Conservation (phyloP, 2,113 vertebrate genomes). For the Entelurus aequoreus region DNA sequence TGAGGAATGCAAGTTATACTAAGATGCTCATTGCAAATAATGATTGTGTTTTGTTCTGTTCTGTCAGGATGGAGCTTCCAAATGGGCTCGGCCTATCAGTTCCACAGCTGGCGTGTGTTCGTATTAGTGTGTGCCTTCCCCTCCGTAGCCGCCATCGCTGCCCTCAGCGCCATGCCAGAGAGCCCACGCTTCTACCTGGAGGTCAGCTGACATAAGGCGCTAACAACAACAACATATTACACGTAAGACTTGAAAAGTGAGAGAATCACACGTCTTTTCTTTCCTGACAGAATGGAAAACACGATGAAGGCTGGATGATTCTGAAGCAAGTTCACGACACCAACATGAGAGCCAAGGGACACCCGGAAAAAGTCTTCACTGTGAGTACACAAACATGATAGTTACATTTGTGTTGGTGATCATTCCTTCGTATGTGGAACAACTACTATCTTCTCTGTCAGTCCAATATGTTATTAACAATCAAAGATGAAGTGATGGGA, state of each 20-base stretch:
- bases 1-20: too few species aligned
- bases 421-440: neutral
- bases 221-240: too few species aligned
- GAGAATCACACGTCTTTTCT: neutral
- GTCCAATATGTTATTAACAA: too few species aligned
- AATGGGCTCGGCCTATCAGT: conserved; percentile 97
- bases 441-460: too few species aligned
- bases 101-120: conserved; percentile 98
- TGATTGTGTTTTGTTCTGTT: conserved; percentile 6
- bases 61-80: conserved; percentile 93
- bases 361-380: conserved; percentile 92
- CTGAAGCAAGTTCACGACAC: conserved; percentile 96
- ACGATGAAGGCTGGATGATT: conserved; percentile 97
- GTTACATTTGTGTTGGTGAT: too few species aligned
- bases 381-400: conserved; percentile 66
- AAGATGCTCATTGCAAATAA: too few species aligned
- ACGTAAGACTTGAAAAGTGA: neutral
- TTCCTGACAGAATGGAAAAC: conserved; percentile 85
- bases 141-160: conserved; percentile 88
- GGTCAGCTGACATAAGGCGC: conserved; percentile 62
- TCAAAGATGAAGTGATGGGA: too few species aligned
- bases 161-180: conserved; percentile 90
- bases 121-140: conserved; percentile 94
- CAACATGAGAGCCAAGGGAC: conserved; percentile 94
- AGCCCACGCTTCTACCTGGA: conserved; percentile 95